These are phyloP conservation scores for Venturia canescens DNA, from an alignment of 1,140 invertebrate genomes.

Conservation along the genomic window DNA sequence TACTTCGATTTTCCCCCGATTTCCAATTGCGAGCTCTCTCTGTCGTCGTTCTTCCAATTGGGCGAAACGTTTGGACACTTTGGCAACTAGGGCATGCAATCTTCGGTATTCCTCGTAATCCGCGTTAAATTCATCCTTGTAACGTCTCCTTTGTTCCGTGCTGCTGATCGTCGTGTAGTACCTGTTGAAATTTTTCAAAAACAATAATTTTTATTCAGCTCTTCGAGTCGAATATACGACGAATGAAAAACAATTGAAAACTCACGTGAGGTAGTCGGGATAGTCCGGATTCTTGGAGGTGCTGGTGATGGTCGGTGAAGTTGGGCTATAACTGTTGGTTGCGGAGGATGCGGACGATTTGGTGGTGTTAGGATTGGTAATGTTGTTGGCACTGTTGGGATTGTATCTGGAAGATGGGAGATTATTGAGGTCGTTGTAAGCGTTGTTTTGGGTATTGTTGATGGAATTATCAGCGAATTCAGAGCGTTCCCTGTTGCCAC, in stretches of 20 bases:
- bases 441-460: slow-evolving; percentile 17
- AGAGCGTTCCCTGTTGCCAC: slow-evolving; percentile 53
- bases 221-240: slow-evolving; percentile 53
- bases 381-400: slow-evolving; percentile 13
- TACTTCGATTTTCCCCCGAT: slow-evolving; percentile 77
- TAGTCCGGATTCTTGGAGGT: slow-evolving; percentile 67
- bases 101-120: slow-evolving; percentile 90
- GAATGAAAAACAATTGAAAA: slow-evolving; percentile 49
- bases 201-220: too few relatives aligned
- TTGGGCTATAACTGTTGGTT: slow-evolving; percentile 12
- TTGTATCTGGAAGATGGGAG: slow-evolving; percentile 14
- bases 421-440: slow-evolving; percentile 22
- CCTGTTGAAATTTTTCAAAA: slow-evolving; percentile 76
- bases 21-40: slow-evolving; percentile 71
- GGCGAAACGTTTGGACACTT: slow-evolving; percentile 86
- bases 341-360: slow-evolving; percentile 32
- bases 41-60: slow-evolving; percentile 83
- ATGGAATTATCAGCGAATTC: slow-evolving; percentile 6
- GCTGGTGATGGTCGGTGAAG: slow-evolving; percentile 46
- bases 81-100: slow-evolving; percentile 86
- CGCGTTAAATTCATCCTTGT: slow-evolving; percentile 92
- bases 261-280: slow-evolving; percentile 79
- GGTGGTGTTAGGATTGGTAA: slow-evolving; percentile 5
- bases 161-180: slow-evolving; percentile 88
- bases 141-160: slow-evolving; percentile 86